Conservation (phyloP, 2,888 invertebrate species). For the Hirtodrosophila alboralis region DNA sequence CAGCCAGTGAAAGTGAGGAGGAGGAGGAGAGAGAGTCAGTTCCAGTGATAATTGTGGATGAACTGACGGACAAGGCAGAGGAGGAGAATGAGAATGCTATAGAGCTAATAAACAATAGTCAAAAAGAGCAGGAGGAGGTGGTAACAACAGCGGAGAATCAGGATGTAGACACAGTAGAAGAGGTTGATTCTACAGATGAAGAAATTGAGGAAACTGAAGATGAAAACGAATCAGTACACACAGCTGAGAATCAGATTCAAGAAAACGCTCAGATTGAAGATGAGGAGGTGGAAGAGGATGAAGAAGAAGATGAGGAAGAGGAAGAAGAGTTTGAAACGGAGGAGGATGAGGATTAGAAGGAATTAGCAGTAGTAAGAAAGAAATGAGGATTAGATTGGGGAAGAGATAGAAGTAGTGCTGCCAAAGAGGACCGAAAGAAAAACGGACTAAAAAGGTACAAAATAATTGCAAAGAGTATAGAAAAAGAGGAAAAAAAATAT, state of each 20-base stretch:
- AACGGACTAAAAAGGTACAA: too few relatives aligned
- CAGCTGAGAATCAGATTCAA: too few relatives aligned
- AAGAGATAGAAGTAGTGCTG: too few relatives aligned
- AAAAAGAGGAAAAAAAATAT: too few relatives aligned
- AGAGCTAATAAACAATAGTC: slow-evolving; percentile 40
- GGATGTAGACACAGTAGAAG: slow-evolving; percentile 15
- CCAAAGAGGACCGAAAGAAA: too few relatives aligned
- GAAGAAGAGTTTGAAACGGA: slow-evolving; percentile 43
- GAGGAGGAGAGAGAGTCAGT: slow-evolving; percentile 12
- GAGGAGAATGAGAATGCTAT: slow-evolving; percentile 16
- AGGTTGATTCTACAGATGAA: slow-evolving; percentile 48
- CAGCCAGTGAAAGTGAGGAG: slow-evolving; percentile 61
- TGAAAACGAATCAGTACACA: too few relatives aligned
- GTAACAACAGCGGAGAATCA: not conserved
- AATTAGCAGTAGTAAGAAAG: too few relatives aligned
- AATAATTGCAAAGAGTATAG: too few relatives aligned
- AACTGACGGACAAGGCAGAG: slow-evolving; percentile 33
- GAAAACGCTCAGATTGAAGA: not conserved
- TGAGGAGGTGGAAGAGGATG: slow-evolving; percentile 19
- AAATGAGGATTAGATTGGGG: slow-evolving; percentile 18
- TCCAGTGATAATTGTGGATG: slow-evolving; percentile 59
- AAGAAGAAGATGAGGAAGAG: slow-evolving; percentile 34
- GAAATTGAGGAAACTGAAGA: slow-evolving; percentile 40
- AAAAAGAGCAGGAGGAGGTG: slow-evolving; percentile 11
- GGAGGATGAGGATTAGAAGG: slow-evolving; percentile 9